Percentiles rank a stretch among this genome's conserved stretches.
Evolutionary conservation across 1,140 invertebrate species (phyloP).

Genomic region (Aphis craccivora): DNA sequence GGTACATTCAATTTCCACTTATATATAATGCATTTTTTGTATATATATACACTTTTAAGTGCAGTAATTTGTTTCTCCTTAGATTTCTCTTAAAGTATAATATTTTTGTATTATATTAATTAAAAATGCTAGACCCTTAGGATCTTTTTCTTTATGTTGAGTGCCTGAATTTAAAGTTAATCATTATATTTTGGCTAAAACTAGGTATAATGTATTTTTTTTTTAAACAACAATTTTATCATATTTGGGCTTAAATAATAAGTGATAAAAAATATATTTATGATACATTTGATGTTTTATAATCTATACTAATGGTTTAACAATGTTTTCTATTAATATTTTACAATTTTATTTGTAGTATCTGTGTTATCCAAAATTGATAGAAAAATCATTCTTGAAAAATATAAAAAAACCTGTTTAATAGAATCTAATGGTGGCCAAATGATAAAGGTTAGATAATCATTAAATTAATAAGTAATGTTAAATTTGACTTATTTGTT

Average conservation of each 20-base stretch:
- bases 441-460: constrained; percentile 41
- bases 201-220: no score
- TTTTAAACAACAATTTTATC: not conserved
- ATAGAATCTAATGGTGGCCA: constrained; percentile 46
- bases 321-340: not conserved
- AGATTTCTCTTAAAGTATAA: no score
- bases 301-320: not conserved
- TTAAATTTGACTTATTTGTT: not conserved
- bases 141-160: no score
- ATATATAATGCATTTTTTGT: no score
- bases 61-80: no score
- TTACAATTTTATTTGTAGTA: not conserved
- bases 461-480: not conserved
- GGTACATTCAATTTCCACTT: no score
- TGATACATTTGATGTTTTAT: not conserved
- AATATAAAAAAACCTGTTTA: constrained; percentile 44
- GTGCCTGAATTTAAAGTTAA: no score
- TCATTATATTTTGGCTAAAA: no score
- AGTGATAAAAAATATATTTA: not conserved
- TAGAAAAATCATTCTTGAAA: constrained; percentile 43
- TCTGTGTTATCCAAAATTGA: constrained; percentile 49
- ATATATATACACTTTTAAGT: no score
- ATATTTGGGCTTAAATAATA: not conserved
- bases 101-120: no score
- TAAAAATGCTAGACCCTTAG: no score